Conservation (phyloP, 1,140 invertebrate species). For the Tetramorium simillimum region DNA sequence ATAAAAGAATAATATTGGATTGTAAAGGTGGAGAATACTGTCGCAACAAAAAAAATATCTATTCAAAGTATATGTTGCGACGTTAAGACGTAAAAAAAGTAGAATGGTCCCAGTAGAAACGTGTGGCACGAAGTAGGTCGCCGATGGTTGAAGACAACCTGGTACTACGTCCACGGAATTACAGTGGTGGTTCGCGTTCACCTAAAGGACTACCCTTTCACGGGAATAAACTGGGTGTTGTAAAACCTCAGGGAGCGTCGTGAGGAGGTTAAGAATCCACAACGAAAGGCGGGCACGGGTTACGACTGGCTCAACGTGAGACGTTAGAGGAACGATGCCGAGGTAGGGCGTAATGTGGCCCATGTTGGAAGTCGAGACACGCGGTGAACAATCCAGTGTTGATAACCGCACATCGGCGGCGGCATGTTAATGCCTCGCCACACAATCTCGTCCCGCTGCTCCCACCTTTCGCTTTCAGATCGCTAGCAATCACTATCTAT, state of each 20-base stretch:
- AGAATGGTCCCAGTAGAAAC: conserved; percentile 32
- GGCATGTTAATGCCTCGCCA: conserved; percentile 78
- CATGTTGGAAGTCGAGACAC: conserved; percentile 78
- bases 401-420: conserved; percentile 76
- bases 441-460: conserved; percentile 71
- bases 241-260: conserved; percentile 63
- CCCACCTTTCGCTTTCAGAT: conserved; percentile 54
- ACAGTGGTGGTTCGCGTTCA: conserved; percentile 50
- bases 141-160: conserved; percentile 60
- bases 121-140: conserved; percentile 58
- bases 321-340: conserved; percentile 50
- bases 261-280: conserved; percentile 58
- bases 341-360: conserved; percentile 57
- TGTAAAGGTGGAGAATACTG: not conserved
- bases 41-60: not conserved
- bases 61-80: conserved; percentile 1
- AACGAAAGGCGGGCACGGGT: conserved; percentile 34
- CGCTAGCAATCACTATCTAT: conserved; percentile 40
- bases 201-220: conserved; percentile 54
- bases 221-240: conserved; percentile 55
- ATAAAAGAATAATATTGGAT: not conserved
- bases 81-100: not conserved
- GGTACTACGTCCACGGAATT: conserved; percentile 46
- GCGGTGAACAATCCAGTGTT: conserved; percentile 77
- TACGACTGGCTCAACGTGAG: conserved; percentile 46